Evolutionary conservation across 1,140 invertebrate species (phyloP), one percentile per base, ranked within the genome.

Genomic region (Stegodyphus dumicola): DNA sequence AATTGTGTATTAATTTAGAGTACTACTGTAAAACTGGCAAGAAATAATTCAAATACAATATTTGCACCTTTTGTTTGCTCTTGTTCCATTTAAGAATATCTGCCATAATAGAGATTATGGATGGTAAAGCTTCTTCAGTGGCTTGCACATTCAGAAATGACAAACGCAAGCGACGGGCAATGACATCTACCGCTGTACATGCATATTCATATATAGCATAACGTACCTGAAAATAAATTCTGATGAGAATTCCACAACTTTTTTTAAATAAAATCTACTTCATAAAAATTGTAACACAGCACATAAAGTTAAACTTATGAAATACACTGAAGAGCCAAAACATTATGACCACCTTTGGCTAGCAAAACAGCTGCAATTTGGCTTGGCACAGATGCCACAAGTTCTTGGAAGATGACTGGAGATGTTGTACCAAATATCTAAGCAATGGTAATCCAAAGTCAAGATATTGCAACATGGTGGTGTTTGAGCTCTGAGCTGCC

Each of bases 151-250:
- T 99, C 74, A 99, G 93, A 92, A 99, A 99, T 9, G 98, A 95
- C 51, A 99, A 92, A 71, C 99, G 93, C 18, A 99, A 92, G 51
- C 99, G 93, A 71, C 98, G 92, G 6, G 97, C 98, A 87, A 99
- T 95, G 92, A 99, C 96, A 90, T 99, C 99, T 49, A 99, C 94
- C 0, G 98, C 97, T 0, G 96, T 96, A 90, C 96, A 95, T 9
- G 98, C 99, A 90, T 99, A 99, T 91, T 99, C 98, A 56, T 95
- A 93, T 52, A 96, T 93, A 48, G 98, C 98, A 90, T 99, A 99
- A 79, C 93, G 92, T 85, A 96, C 93, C 93, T 95, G 52, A 15
- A 84, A 56, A 51, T 48, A 11, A 48, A 69, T 33, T 33, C 33
- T 33, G 33, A 64, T n/a, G 10, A 64, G 4, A 64, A 13, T 64